Base-by-base conservation (phyloP, 2,797 vertebrate genomes). In the Eutrigla gurnardus region DNA sequence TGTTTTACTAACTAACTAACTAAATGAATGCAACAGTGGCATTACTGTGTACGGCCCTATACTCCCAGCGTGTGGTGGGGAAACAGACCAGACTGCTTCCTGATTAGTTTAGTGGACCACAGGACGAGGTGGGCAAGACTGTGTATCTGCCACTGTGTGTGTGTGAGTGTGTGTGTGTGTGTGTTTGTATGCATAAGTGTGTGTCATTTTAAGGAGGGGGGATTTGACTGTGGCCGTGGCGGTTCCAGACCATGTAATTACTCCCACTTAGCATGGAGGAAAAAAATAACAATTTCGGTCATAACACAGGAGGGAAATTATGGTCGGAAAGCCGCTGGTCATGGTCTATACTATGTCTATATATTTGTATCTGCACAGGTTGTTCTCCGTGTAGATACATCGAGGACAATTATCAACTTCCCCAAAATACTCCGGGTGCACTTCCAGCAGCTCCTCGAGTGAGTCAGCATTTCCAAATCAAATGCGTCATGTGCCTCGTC, bases 241-340 rank as follows among this genome's bases (percentile, higher is more conserved):
- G 89, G 91, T 93, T 92, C 89, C 73, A 89, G 87, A 92, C 88
- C 88, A 82, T 93, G 90, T 89, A 91, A 93, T 94, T 93, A 94
- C 88, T 92, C 88, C 88, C 90, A 91, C 91, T 93, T 91, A 92
- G 90, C 87, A 71, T 86, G 87, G 78, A 92, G 86, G 82, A 87
- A 88, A 68, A 86, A 90, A 87, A 87, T 58, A 88, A 89, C 87
- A 84, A 87, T 88, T 90, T 90, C 85, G 88, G 88, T 83, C 88
- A 85, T 82, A 90, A 92, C 85, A 89, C 72, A 87, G 84, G 84
- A 77, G 85, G 71, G 62, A 85, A 85, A 88, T 88, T 85, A 85
- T 87, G 87, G 87, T 78, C 9, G 65, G 75, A 79, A 87, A 78
- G 84, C 72, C 78, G 64, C 88, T 63, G 80, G 86, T 68, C 75